Conservation (phyloP, 2,888 invertebrate genomes). For the Mellilla xanthometata region DNA sequence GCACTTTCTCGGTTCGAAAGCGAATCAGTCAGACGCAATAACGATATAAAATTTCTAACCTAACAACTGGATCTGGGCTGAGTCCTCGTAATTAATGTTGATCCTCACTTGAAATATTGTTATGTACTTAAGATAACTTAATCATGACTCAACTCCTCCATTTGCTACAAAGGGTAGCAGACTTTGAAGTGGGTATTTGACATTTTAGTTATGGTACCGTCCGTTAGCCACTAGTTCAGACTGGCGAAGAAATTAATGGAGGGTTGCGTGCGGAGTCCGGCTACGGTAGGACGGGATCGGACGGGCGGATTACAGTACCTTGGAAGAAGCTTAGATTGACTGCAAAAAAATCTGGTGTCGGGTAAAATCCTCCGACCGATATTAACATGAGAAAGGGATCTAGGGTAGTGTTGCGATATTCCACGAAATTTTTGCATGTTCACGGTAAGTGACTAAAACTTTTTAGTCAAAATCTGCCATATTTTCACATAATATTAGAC, state of each 20-base stretch:
- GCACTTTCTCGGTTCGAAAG: not conserved
- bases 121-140: conserved; percentile 26
- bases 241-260: conserved; percentile 26
- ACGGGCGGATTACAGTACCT: conserved; percentile 18
- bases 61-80: not conserved
- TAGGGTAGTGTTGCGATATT: conserved; percentile 8
- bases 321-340: conserved; percentile 17
- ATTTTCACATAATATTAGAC: too few species aligned
- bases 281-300: conserved; percentile 11
- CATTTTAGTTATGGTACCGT: conserved; percentile 25
- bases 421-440: not conserved
- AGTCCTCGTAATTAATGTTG: conserved; percentile 1
- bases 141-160: conserved; percentile 28
- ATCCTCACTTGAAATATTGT: conserved; percentile 21
- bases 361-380: conserved; percentile 15
- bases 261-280: conserved; percentile 19
- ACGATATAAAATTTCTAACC: not conserved
- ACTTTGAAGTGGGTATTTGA: conserved; percentile 32
- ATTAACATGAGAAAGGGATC: conserved; percentile 11
- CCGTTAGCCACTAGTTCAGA: conserved; percentile 17
- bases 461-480: not conserved
- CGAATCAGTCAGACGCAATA: not conserved
- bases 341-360: conserved; percentile 19
- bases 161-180: conserved; percentile 24
- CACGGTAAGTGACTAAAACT: not conserved